Percentiles rank a stretch among this genome's conserved stretches.
Conservation (phyloP, 2,797 vertebrate species). For the Monodelphis domestica region DNA sequence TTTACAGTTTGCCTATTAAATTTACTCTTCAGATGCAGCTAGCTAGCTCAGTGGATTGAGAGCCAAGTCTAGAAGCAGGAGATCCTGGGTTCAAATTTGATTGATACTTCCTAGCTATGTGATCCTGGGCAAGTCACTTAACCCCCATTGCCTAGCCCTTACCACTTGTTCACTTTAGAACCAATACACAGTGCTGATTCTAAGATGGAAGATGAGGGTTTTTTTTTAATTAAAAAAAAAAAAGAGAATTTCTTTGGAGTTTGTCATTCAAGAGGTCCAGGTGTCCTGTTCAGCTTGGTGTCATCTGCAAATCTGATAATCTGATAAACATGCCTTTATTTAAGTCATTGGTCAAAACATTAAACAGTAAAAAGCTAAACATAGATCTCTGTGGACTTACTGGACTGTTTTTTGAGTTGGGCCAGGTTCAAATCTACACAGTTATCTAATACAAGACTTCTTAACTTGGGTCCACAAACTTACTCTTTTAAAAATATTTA, state of each 20-base stretch:
- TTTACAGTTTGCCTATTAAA: not conserved
- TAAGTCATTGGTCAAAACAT: not conserved
- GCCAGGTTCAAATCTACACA: not conserved
- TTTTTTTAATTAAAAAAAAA: no score
- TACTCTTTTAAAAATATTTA: not conserved
- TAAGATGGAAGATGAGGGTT: no score
- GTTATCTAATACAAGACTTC: not conserved
- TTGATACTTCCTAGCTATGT: no score
- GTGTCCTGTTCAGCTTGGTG: not conserved
- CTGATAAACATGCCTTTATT: not conserved
- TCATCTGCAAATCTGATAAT: not conserved
- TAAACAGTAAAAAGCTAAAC: not conserved
- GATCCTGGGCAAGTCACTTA: no score
- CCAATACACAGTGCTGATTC: no score
- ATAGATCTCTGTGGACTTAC: not conserved
- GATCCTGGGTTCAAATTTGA: no score
- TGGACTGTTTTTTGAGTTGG: not conserved
- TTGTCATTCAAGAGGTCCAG: not conserved
- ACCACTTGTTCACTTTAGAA: no score
- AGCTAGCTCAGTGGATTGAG: no score
- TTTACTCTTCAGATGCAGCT: not conserved
- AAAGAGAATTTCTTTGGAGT: not conserved
- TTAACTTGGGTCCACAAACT: not conserved
- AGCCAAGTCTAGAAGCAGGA: no score
- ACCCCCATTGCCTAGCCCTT: no score